Evolutionary conservation across 1,140 invertebrate genomes (phyloP), one percentile per base, ranked within the genome.

Genomic region (Macrobrachium nipponense): DNA sequence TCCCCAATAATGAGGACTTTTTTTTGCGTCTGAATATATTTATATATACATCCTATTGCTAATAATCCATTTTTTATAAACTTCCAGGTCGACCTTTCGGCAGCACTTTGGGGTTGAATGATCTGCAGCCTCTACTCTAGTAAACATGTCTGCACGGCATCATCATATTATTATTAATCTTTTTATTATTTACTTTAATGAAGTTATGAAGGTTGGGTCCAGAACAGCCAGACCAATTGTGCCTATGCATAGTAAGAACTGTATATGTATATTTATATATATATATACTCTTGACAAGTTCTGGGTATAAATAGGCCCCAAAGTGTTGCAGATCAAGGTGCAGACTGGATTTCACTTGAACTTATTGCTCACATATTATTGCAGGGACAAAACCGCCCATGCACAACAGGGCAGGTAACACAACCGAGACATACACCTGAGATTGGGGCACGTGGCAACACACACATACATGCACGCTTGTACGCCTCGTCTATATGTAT

Each of bases 291-390:
- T 70, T 70, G 23, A 23, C 23, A 70, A 70, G 20, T 27, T 70
- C 68, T 70, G 20, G 36, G 68, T 70, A 70, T 70, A 70, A 70
- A 70, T 43, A 23, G 68, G 36, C 77, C 64, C 77, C 77, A 79
- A 85, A 80, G 62, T 72, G 66, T 20, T 79, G 82, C 75, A 10
- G 62, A 72, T 36, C 51, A 20, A 14, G 77, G 76, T 27, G 59
- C 68, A 23, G 70, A 3, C 78, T 75, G 68, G 60, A 68, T 44
- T 70, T 58, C 84, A 60, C 77, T 86, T 86, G 84, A 66, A 86
- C 84, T 86, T 86, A 86, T 86, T 86, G 84, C 84, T 86, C 84
- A 80, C 84, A 80, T 86, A 75, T 86, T 86, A 86, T 86, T 86
- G 84, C 84, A 80, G 68, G 66, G 84, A 86, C 68, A 80, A 80